Base-by-base conservation (phyloP, 2,797 vertebrate genomes). In the Phataginus tricuspis region DNA sequence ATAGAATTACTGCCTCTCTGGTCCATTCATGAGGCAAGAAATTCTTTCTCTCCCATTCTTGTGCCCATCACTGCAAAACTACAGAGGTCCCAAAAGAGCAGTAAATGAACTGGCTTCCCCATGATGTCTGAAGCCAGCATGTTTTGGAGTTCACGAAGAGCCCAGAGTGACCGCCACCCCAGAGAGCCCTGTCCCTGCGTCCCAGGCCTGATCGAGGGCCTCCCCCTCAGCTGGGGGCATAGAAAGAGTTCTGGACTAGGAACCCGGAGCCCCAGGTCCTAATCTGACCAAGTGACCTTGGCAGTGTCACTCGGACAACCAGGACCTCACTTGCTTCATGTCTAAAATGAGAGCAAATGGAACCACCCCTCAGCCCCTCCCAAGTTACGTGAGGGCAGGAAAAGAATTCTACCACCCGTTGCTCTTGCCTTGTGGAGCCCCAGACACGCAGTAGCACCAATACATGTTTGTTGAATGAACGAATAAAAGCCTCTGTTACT, bases 341-440 rank as follows among this genome's bases (percentile, higher is more conserved):
- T 95, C 27, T 61, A 95, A n/a, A 34, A 51, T 5, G 18, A 11
- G 4, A 16, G 11, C 39, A 53, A 61, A 72, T 0, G 1, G 42
- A 34, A 83, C 27, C 42, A 0, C 3, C 31, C 45, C 7, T 7
- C 0, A 2, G 18, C 34, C 42, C 31, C 31, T 25, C 29, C n/a
- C 15, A 45, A 57, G 63, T 64, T 15, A 37, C 21, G 2, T 0
- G 1, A 31, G 42, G 18, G 31, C 8, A 49, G 10, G 7, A 18
- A 78, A 34, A 53, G 9, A 27, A 29, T 39, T 49, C 29, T 18
- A 29, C 42, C 45, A 57, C 31, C 39, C 15, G 21, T 15, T 23
- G 4, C 25, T n/a, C 61, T 9, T 9, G 21, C 42, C 27, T 29
- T 14, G 4, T 2, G 19, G n/a, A 12, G 11, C 23, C 5, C 15